A percentile compares a stretch with the other conserved stretches of the same genome.
These are phyloP conservation scores for Sinhomidia bicolor DNA, from an alignment of 2,888 invertebrate genomes.

Conservation along the genomic window DNA sequence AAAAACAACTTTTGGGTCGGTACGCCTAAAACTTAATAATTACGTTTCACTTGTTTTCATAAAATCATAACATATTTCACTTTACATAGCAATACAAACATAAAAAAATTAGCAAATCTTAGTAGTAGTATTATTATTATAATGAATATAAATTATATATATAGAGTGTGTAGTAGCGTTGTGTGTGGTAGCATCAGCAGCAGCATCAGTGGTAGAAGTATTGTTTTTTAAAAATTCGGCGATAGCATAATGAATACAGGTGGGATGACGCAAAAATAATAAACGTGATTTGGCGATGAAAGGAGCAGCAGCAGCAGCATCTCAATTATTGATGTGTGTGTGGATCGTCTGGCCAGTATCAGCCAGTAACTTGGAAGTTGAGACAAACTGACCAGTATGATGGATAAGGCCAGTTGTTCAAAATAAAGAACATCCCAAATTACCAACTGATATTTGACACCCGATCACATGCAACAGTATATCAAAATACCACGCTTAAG, in stretches of 20 bases:
- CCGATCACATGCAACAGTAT: slow-evolving; percentile 81
- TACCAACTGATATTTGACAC: slow-evolving; percentile 99
- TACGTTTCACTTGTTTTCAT: background rate
- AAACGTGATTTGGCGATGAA: slow-evolving; percentile 56
- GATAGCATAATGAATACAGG: slow-evolving; percentile 62
- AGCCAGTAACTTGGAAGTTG: slow-evolving; percentile 91
- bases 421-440: slow-evolving; percentile 86
- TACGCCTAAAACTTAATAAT: no score
- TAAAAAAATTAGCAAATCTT: slow-evolving; percentile 16
- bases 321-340: slow-evolving; percentile 70
- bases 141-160: background rate
- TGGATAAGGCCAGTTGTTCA: slow-evolving; percentile 82
- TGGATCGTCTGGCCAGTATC: slow-evolving; percentile 86
- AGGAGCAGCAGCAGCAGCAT: slow-evolving; percentile 57
- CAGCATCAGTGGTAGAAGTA: slow-evolving; percentile 57
- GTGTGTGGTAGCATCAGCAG: slow-evolving; percentile 64
- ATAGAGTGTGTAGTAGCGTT: slow-evolving; percentile 47
- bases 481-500: slow-evolving; percentile 50
- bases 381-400: slow-evolving; percentile 81
- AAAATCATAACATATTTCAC: background rate
- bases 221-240: slow-evolving; percentile 52
- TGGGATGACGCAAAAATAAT: slow-evolving; percentile 69
- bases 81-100: slow-evolving; percentile 8
- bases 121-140: background rate
- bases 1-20: no score